These are phyloP conservation scores for Syrista parreyssii DNA, from an alignment of 2,888 invertebrate species.

Conservation along the genomic window DNA sequence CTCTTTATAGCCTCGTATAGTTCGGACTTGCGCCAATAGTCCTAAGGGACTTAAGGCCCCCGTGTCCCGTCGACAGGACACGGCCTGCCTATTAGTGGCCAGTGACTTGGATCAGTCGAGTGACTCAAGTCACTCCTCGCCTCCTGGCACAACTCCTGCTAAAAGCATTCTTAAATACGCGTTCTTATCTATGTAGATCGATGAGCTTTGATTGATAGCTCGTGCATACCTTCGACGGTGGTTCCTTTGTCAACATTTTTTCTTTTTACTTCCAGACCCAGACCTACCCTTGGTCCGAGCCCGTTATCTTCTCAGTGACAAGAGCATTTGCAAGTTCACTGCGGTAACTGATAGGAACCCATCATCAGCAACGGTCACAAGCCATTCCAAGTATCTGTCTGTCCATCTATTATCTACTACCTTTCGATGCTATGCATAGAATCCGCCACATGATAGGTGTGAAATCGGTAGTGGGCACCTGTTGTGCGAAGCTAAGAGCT, in stretches of 20 bases:
- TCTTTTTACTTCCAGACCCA: not conserved
- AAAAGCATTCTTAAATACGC: conserved; percentile 62
- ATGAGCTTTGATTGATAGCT: conserved; percentile 36
- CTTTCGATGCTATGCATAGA: not conserved
- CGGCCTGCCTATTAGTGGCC: conserved; percentile 50
- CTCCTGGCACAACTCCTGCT: conserved; percentile 30
- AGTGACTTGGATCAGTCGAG: conserved; percentile 27
- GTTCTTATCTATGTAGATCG: conserved; percentile 58
- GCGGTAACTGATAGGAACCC: not conserved
- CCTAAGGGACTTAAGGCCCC: not conserved
- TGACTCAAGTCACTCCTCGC: not conserved
- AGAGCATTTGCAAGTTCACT: not conserved
- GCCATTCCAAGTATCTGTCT: not conserved
- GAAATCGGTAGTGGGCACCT: not conserved
- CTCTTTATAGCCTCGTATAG: conserved; percentile 8
- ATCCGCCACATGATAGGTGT: not conserved
- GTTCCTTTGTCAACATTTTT: not conserved
- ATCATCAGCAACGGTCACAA: not conserved
- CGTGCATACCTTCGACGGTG: conserved; percentile 19
- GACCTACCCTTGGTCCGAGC: not conserved
- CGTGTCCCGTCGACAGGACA: conserved; percentile 7
- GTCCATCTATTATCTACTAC: not conserved
- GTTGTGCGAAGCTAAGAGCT: not conserved
- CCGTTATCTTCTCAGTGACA: not conserved
- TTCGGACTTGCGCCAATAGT: conserved; percentile 5